Evolutionary conservation across 2,113 vertebrate genomes (phyloP).

Genomic region (Dromas ardeola): DNA sequence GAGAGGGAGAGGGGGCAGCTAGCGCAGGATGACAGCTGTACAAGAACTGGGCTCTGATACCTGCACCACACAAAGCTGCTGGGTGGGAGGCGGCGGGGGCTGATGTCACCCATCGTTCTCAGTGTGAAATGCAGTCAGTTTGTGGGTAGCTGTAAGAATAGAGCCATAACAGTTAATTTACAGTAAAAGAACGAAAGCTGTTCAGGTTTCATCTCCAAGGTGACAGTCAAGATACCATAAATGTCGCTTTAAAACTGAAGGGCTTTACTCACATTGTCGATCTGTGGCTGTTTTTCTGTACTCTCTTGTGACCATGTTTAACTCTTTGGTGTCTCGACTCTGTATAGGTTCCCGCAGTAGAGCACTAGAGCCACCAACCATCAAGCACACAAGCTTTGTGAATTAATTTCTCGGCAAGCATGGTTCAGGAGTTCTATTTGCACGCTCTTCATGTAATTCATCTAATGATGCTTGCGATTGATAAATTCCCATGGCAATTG

Average conservation of each 20-base stretch:
- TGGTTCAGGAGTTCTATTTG: background rate
- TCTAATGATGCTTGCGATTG: background rate
- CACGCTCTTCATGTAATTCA: background rate
- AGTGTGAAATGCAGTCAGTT: background rate
- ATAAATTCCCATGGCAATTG: background rate
- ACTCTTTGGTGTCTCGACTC: background rate
- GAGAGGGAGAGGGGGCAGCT: background rate
- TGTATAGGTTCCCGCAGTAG: background rate
- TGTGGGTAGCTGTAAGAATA: background rate
- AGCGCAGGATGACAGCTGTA: background rate
- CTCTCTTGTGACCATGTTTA: background rate
- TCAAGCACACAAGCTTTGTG: accelerated
- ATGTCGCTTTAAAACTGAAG: background rate
- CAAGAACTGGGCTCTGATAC: background rate
- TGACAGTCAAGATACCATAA: background rate
- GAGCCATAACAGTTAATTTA: background rate
- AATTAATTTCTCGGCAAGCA: background rate
- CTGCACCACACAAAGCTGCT: background rate
- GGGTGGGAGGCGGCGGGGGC: background rate
- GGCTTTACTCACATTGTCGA: background rate
- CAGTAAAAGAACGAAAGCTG: background rate
- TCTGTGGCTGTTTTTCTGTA: background rate
- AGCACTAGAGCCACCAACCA: background rate
- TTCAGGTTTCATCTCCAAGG: conserved; percentile 17
- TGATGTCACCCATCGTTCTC: background rate